These are phyloP conservation scores for Rhinoraja longicauda DNA, from an alignment of 2,797 vertebrate species.

Conservation along the genomic window DNA sequence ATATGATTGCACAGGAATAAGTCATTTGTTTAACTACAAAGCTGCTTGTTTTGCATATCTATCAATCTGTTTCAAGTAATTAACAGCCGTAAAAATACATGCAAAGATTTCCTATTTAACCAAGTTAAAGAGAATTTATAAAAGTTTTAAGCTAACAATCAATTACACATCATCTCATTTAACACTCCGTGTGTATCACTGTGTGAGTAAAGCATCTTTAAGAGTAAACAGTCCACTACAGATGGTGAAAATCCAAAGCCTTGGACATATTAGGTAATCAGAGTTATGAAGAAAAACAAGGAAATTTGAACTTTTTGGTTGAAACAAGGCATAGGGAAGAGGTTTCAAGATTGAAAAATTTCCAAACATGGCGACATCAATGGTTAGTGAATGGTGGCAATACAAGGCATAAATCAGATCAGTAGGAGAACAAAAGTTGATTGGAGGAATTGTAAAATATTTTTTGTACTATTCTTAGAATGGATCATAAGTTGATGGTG, in stretches of 20 bases:
- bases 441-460: neutral
- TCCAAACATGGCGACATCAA: neutral
- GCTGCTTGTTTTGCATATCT: neutral
- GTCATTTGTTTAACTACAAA: neutral
- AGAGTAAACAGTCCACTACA: neutral
- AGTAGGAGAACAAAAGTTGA: neutral
- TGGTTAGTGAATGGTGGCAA: no score
- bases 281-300: neutral
- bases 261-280: neutral
- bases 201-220: neutral
- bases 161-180: neutral
- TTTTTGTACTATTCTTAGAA: neutral
- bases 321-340: neutral
- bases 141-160: neutral
- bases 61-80: neutral
- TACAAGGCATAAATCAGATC: neutral
- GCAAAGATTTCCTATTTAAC: no score
- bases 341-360: neutral
- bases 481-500: neutral
- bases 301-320: neutral
- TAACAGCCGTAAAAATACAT: neutral
- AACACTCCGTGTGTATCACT: neutral
- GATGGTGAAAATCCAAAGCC: neutral
- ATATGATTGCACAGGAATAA: neutral
- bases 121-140: no score